Evolutionary conservation across 2,888 invertebrate species (phyloP).

Genomic region (Heterodera filipjevi): DNA sequence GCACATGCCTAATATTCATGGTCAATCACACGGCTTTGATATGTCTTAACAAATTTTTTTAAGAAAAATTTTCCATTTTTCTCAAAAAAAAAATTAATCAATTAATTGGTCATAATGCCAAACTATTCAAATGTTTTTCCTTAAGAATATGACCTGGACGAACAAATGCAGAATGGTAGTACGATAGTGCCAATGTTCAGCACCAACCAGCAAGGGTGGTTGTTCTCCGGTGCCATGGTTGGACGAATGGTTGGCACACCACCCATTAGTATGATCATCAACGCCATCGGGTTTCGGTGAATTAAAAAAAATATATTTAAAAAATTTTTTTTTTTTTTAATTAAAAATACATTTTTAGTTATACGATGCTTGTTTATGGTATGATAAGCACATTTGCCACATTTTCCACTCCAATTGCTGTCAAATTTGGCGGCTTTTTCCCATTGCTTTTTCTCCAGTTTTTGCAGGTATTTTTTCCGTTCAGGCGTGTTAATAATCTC

Average conservation of each 20-base stretch:
- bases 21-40: too few species aligned
- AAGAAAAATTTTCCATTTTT: too few species aligned
- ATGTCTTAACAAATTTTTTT: too few species aligned
- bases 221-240: slow-evolving; percentile 25
- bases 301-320: background rate
- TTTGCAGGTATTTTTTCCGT: slow-evolving; percentile 14
- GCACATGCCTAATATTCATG: too few species aligned
- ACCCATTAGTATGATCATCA: slow-evolving; percentile 20
- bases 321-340: background rate
- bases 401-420: slow-evolving; percentile 2
- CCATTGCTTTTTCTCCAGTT: slow-evolving; percentile 13
- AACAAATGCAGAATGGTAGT: background rate
- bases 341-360: background rate
- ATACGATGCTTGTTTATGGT: slow-evolving; percentile 20
- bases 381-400: slow-evolving; percentile 16
- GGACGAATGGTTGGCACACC: slow-evolving; percentile 28
- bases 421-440: slow-evolving; percentile 19
- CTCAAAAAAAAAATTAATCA: too few species aligned
- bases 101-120: too few species aligned
- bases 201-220: slow-evolving; percentile 26
- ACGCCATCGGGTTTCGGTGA: slow-evolving; percentile 20
- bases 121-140: too few species aligned
- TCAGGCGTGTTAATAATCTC: too few species aligned
- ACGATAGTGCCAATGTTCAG: slow-evolving; percentile 10
- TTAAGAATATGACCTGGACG: background rate